These are phyloP conservation scores for Drosophila paranaensis DNA, from an alignment of 2,888 invertebrate genomes.

Conservation along the genomic window DNA sequence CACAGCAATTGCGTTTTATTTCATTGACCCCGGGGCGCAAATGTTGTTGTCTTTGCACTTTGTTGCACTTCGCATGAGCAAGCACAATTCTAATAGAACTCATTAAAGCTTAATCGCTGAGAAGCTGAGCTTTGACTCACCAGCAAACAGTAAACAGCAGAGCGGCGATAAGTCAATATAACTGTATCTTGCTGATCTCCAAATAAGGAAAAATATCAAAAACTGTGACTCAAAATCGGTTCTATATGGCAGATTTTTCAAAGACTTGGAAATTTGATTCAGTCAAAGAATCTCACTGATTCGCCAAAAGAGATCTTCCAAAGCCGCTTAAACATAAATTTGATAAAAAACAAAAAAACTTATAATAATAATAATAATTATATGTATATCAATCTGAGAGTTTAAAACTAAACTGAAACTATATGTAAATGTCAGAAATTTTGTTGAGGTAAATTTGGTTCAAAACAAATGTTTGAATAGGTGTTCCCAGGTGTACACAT, in stretches of 20 bases:
- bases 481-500: no score
- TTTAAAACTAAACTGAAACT: background rate
- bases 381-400: background rate
- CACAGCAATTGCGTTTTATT: slow-evolving; percentile 66
- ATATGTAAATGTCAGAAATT: background rate
- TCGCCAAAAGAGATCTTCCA: background rate
- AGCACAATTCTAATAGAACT: slow-evolving; percentile 24
- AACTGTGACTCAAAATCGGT: background rate
- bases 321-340: no score
- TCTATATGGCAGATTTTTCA: background rate
- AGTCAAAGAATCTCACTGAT: background rate
- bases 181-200: no score
- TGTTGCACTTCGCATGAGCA: slow-evolving; percentile 31
- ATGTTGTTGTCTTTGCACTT: slow-evolving; percentile 33
- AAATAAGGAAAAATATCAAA: background rate
- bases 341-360: no score
- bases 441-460: background rate
- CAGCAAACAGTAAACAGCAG: background rate
- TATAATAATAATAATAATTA: no score
- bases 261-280: background rate
- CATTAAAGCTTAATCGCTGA: slow-evolving; percentile 38
- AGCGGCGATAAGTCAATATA: background rate
- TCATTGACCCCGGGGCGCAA: slow-evolving; percentile 56
- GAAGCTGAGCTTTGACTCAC: slow-evolving; percentile 30
- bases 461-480: no score